Evolutionary conservation across 1,140 invertebrate species (phyloP).

Genomic region (Temnothorax nylanderi): DNA sequence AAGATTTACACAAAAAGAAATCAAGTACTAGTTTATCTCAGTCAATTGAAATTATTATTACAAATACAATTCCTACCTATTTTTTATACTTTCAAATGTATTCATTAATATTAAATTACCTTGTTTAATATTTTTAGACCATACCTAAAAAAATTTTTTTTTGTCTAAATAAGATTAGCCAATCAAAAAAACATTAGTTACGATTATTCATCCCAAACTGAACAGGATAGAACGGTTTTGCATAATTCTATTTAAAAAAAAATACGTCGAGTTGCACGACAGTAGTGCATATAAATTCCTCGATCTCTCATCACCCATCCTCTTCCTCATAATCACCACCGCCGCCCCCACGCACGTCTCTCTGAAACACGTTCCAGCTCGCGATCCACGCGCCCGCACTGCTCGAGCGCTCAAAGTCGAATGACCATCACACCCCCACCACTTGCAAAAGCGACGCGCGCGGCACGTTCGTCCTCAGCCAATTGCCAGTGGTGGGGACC

Average conservation of each 20-base stretch:
- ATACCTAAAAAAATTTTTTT: background rate
- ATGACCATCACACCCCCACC: slow-evolving; percentile 79
- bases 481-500: slow-evolving; percentile 67
- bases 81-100: background rate
- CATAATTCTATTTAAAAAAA: background rate
- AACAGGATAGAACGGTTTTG: background rate
- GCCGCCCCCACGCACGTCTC: slow-evolving; percentile 60
- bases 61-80: background rate
- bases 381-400: slow-evolving; percentile 72
- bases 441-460: slow-evolving; percentile 71
- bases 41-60: background rate
- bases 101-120: background rate
- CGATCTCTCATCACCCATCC: slow-evolving; percentile 27
- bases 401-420: slow-evolving; percentile 71
- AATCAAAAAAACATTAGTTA: background rate
- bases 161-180: background rate
- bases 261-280: background rate
- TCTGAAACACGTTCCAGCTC: slow-evolving; percentile 55
- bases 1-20: background rate
- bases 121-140: background rate
- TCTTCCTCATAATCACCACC: slow-evolving; percentile 41
- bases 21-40: background rate
- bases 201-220: background rate
- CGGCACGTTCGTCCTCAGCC: slow-evolving; percentile 74
- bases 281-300: slow-evolving; percentile 39